phyloP scores from a whole-genome alignment of 2,113 vertebrate genomes.

The Pterocles gutturalis region DNA sequence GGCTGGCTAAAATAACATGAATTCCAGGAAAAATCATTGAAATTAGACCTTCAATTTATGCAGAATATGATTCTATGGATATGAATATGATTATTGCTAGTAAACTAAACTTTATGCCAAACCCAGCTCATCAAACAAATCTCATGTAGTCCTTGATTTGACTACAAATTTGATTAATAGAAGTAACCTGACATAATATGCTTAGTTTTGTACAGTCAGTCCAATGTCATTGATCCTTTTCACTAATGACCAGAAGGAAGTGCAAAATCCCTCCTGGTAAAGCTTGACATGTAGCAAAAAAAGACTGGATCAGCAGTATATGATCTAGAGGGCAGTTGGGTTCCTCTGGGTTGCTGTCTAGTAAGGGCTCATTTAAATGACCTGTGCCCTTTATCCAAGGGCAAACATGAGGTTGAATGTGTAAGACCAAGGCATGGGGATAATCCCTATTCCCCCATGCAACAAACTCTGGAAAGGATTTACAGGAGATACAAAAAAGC shows the following conservation, averaged over 20 bases:
- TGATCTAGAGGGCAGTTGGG: background rate
- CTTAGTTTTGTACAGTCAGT: background rate
- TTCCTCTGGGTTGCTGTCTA: background rate
- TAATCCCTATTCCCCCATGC: background rate
- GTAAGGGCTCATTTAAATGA: background rate
- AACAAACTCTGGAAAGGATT: background rate
- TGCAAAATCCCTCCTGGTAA: background rate
- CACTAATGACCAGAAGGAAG: background rate
- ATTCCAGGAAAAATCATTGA: background rate
- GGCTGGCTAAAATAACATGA: background rate
- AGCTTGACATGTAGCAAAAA: background rate
- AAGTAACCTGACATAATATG: background rate
- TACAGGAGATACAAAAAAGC: background rate
- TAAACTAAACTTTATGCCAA: background rate
- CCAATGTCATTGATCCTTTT: background rate
- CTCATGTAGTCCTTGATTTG: background rate
- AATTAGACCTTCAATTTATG: background rate
- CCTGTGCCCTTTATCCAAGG: background rate
- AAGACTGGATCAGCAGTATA: background rate
- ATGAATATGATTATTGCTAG: background rate
- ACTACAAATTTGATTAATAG: background rate
- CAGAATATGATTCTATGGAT: background rate
- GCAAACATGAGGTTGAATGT: background rate
- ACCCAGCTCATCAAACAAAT: background rate
- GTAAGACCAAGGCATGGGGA: background rate